These are phyloP conservation scores for Melanerpes aurifrons DNA, from an alignment of 2,113 vertebrate genomes.

Conservation along the genomic window DNA sequence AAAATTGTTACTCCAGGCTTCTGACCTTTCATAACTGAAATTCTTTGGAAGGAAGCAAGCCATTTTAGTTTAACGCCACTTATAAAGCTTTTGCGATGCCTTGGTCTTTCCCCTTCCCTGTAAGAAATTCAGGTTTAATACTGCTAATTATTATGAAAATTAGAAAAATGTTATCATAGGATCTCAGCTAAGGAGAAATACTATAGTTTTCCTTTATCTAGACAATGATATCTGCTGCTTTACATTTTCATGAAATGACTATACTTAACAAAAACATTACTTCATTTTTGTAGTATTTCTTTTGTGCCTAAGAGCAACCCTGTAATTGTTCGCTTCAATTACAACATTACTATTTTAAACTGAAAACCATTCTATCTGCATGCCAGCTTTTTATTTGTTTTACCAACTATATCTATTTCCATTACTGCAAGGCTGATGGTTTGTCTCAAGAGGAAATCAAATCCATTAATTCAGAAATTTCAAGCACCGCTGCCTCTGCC, in stretches of 20 bases:
- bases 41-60: conserved; percentile 5
- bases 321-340: conserved; percentile 85
- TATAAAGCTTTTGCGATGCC: background rate
- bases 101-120: background rate
- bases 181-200: conserved; percentile 66
- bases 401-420: conserved; percentile 86
- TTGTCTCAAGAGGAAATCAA: conserved; percentile 86
- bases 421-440: conserved; percentile 85
- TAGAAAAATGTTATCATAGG: conserved; percentile 70
- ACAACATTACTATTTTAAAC: conserved; percentile 85
- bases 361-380: conserved; percentile 83
- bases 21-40: conserved; percentile 6
- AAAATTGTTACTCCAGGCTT: background rate
- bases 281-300: conserved; percentile 81
- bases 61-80: background rate
- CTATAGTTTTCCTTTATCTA: conserved; percentile 68
- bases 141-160: conserved; percentile 71
- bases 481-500: conserved; percentile 81
- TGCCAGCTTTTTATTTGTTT: conserved; percentile 85
- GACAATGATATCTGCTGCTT: conserved; percentile 73
- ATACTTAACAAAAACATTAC: conserved; percentile 79
- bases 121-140: conserved; percentile 63
- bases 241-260: conserved; percentile 71
- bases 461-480: conserved; percentile 89
- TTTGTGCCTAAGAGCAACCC: conserved; percentile 80